A percentile compares a stretch with the other conserved stretches of the same genome.
Conservation (phyloP, 2,888 invertebrate species). For the Lacanobia wlatinum region DNA sequence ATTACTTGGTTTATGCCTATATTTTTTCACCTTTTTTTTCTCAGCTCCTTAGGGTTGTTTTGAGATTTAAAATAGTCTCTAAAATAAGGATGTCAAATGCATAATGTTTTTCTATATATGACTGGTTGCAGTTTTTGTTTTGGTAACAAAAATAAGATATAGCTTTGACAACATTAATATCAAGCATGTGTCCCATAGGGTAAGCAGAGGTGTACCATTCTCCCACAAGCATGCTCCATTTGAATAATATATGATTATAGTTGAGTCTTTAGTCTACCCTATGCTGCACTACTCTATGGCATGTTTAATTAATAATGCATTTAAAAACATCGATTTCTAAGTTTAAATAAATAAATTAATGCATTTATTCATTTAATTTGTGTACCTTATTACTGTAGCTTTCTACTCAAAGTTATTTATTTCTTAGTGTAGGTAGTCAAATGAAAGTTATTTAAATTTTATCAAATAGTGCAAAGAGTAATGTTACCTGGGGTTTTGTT, state of each 20-base stretch:
- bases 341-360: not conserved
- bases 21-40: too few relatives aligned
- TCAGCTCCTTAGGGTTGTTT: too few relatives aligned
- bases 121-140: too few relatives aligned
- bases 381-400: too few relatives aligned
- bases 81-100: too few relatives aligned
- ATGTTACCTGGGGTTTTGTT: slow-evolving; percentile 76
- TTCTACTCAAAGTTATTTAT: not conserved
- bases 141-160: too few relatives aligned
- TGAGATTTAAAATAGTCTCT: too few relatives aligned
- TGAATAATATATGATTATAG: not conserved
- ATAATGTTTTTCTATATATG: too few relatives aligned
- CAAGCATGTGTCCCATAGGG: not conserved
- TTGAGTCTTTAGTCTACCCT: too few relatives aligned
- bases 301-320: not conserved
- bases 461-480: not conserved
- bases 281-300: not conserved
- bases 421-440: not conserved
- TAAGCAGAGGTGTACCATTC: not conserved
- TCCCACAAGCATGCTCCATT: not conserved
- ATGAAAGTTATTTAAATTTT: not conserved
- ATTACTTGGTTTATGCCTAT: too few relatives aligned
- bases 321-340: not conserved
- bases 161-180: not conserved
- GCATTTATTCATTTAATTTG: not conserved